These are phyloP conservation scores for Bufo bufo DNA, from an alignment of 2,113 vertebrate genomes.

Conservation along the genomic window DNA sequence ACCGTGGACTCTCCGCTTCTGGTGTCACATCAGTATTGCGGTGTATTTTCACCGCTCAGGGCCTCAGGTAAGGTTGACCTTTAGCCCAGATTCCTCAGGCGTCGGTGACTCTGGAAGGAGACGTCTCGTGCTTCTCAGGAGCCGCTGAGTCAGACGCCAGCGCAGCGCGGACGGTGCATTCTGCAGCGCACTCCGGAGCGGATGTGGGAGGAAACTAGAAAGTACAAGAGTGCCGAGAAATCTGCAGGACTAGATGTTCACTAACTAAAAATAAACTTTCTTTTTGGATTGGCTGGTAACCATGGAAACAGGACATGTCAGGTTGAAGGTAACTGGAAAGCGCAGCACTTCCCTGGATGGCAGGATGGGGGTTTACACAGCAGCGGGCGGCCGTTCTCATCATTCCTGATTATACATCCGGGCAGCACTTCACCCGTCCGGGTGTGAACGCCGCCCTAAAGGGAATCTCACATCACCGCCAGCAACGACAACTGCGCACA, in stretches of 20 bases:
- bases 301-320: slow-evolving; percentile 47
- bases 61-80: background rate
- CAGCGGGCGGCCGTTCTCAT: background rate
- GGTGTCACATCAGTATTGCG: no score
- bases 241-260: slow-evolving; percentile 38
- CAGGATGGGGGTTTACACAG: background rate
- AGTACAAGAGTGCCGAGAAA: background rate
- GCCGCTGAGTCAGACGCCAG: background rate
- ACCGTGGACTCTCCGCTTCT: no score
- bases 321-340: slow-evolving; percentile 23
- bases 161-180: background rate
- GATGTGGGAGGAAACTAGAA: slow-evolving; percentile 6
- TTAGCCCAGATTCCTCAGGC: background rate
- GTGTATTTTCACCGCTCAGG: background rate
- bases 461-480: background rate
- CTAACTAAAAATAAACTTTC: slow-evolving; percentile 52
- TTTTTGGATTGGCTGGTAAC: slow-evolving; percentile 44
- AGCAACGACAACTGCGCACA: no score
- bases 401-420: background rate
- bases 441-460: background rate
- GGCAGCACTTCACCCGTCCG: background rate
- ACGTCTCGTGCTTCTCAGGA: background rate
- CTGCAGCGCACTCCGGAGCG: background rate
- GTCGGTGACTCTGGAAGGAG: background rate
- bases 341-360: background rate